Percentiles rank a stretch among this genome's conserved stretches.
phyloP scores from a whole-genome alignment of 1,140 invertebrate genomes.

The Ips nitidus region DNA sequence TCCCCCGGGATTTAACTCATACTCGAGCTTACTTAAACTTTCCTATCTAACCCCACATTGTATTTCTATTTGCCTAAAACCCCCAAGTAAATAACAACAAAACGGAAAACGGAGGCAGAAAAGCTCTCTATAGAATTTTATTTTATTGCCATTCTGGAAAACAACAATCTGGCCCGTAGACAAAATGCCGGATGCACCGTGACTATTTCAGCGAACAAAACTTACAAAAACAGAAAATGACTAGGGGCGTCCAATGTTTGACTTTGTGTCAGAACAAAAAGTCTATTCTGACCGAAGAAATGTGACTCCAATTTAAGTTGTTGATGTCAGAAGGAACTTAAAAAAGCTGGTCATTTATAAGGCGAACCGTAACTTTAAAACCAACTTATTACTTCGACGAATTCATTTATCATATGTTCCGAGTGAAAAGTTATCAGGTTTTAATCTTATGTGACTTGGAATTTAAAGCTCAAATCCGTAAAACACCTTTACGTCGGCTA shows the following conservation, averaged over 20 bases:
- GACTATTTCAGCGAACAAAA: constrained; percentile 8
- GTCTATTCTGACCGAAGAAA: constrained; percentile 21
- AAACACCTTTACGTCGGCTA: background rate
- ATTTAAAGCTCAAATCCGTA: constrained; percentile 5
- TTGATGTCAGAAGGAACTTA: constrained; percentile 31
- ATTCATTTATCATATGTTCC: constrained; percentile 26
- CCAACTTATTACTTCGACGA: constrained; percentile 34
- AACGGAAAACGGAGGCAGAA: constrained; percentile 15
- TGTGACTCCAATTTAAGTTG: constrained; percentile 38
- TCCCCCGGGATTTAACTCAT: constrained; percentile 12
- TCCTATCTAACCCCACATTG: constrained; percentile 16
- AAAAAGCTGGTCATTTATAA: constrained; percentile 39
- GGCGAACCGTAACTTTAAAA: constrained; percentile 33
- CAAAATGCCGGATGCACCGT: background rate
- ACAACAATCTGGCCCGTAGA: background rate
- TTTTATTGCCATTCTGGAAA: constrained; percentile 17
- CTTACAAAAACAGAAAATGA: constrained; percentile 24
- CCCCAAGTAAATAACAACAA: constrained; percentile 26
- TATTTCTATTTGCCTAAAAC: constrained; percentile 27
- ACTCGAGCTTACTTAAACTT: constrained; percentile 13
- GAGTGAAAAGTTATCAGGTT: constrained; percentile 14
- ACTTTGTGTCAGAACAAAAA: constrained; percentile 30
- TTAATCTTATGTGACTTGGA: constrained; percentile 7
- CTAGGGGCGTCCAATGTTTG: constrained; percentile 15
- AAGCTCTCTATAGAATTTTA: constrained; percentile 24